Conservation (phyloP, 2,797 vertebrate genomes). For the Spea hammondii region DNA sequence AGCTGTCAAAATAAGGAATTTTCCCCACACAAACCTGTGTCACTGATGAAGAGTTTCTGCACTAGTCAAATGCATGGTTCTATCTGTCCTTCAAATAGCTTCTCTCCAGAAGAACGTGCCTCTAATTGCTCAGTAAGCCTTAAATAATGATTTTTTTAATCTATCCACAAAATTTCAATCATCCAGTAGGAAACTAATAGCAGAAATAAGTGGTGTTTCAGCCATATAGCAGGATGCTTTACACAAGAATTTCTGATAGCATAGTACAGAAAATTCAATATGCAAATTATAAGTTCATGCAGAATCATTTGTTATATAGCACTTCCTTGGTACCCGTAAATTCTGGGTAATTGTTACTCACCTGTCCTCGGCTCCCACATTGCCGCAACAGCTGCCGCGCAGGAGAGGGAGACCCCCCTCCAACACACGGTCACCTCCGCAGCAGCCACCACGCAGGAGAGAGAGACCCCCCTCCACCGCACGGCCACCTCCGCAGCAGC, state of each 20-base stretch:
- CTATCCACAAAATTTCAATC: not conserved
- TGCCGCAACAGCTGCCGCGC: no score
- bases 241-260: not conserved
- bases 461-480: no score
- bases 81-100: constrained; percentile 6
- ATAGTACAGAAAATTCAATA: not conserved
- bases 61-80: not conserved
- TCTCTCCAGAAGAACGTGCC: not conserved
- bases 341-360: no score
- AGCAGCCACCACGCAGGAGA: no score
- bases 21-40: constrained; percentile 19
- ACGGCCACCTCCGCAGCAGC: no score
- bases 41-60: constrained; percentile 21
- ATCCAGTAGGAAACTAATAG: not conserved
- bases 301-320: not conserved
- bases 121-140: not conserved
- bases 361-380: no score
- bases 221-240: not conserved
- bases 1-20: constrained; percentile 18
- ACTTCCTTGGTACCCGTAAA: not conserved
- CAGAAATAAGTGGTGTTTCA: not conserved
- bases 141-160: not conserved
- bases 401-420: no score
- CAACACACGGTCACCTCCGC: no score
- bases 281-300: not conserved